Evolutionary conservation across 2,888 invertebrate species (phyloP), one percentile per base, ranked within the genome.

Genomic region (Hydroisotoma schaefferi): DNA sequence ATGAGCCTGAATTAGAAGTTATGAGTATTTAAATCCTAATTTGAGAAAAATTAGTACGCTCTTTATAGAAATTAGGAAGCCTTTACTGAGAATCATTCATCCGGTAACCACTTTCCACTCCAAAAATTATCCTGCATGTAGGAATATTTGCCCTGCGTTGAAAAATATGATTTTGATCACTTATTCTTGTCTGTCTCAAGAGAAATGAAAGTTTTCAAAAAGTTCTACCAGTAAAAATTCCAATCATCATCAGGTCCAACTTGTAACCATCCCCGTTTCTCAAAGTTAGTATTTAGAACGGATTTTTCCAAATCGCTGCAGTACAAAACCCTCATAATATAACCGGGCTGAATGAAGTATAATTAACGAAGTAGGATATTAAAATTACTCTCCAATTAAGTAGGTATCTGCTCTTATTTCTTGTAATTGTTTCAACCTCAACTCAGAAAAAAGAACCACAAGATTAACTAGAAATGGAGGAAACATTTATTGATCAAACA

Each of bases 241-340:
- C 94, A 95, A 73, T 94, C 91, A 74, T 93, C 94, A 71, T 94
- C 92, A 0, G 90, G 86, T 0, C 85, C 85, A 1, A 91, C 94
- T 77, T 88, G 87, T 8, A 82, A 78, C 94, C 95, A 95, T 12
- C 92, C 92, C 55, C 94, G 82, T 74, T 91, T 88, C 73, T 94
- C 91, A 75, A 94, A 94, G 78, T 93, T 95, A 72, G 87, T 88
- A 53, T 91, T 83, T 59, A 95, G 83, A 10, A 94, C 94, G 23
- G 93, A 94, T 77, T 94, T 94, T 75, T 95, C 95, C 75, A 93
- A 83, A 77, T 93, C 92, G n/a, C 90, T 89, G 74, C 88, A 88
- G 76, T 84, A 87, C 12, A 83, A 79, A 22, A 85, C 80, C 73
- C 83, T 81, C 71, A 80, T 80, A n/a, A n/a, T n/a, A n/a, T n/a